These are phyloP conservation scores for Epinephelus awoara DNA, from an alignment of 2,797 vertebrate genomes.

Conservation along the genomic window DNA sequence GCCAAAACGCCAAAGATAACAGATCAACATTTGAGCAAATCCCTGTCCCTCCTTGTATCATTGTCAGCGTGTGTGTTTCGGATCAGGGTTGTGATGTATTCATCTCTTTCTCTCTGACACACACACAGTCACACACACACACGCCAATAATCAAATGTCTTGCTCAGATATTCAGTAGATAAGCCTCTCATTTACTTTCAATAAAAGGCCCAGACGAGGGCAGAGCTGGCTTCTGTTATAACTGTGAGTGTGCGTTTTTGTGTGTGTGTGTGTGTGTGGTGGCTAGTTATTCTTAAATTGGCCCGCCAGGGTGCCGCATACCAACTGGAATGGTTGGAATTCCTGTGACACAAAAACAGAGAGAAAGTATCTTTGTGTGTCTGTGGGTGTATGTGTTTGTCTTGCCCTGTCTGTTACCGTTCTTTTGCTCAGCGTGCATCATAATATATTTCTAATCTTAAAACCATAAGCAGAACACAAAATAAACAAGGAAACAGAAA, in stretches of 20 bases:
- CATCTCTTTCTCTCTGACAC: neutral
- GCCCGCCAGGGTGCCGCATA: constrained; percentile 56
- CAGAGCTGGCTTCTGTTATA: constrained; percentile 29
- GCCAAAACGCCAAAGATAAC: constrained; percentile 47
- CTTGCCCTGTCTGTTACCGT: constrained; percentile 7
- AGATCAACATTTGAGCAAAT: constrained; percentile 55
- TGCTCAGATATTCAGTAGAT: constrained; percentile 57
- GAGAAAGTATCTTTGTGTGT: constrained; percentile 25
- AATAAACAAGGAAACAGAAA: neutral
- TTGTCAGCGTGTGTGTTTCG: constrained; percentile 13
- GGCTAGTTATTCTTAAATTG: constrained; percentile 63
- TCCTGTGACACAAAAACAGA: constrained; percentile 67
- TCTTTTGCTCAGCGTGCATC: neutral
- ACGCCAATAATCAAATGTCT: constrained; percentile 52
- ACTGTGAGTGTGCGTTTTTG: constrained; percentile 29
- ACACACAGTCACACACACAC: constrained; percentile 31
- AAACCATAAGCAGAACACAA: constrained; percentile 3
- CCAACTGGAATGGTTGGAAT: constrained; percentile 65
- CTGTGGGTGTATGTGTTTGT: neutral
- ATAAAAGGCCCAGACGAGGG: constrained; percentile 48
- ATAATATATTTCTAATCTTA: constrained; percentile 13
- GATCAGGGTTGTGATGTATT: neutral
- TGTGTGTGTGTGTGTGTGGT: constrained; percentile 35
- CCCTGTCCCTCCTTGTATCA: constrained; percentile 26
- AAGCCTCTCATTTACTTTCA: constrained; percentile 64